Evolutionary conservation across 1,140 invertebrate species (phyloP).

Genomic region (Leptinotarsa undecemlineata): DNA sequence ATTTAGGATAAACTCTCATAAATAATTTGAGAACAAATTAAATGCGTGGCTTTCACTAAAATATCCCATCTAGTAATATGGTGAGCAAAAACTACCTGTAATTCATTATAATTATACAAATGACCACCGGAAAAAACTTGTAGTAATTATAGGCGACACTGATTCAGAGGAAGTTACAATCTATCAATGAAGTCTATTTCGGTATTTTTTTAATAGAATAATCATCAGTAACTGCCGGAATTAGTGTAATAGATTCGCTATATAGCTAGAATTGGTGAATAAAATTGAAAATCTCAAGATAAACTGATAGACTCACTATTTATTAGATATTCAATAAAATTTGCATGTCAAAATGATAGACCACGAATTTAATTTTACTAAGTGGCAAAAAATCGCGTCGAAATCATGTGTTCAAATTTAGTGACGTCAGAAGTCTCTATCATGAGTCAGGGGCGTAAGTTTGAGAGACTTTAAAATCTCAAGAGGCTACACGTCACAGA

Average conservation of each 20-base stretch:
- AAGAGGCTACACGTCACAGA: too few species aligned
- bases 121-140: slow-evolving; percentile 11
- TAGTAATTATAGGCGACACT: slow-evolving; percentile 16
- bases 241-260: neutral
- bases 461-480: too few species aligned
- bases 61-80: slow-evolving; percentile 15
- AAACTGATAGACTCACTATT: too few species aligned
- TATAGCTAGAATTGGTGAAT: too few species aligned
- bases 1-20: slow-evolving; percentile 29
- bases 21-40: slow-evolving; percentile 28
- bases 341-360: too few species aligned
- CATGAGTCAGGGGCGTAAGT: too few species aligned
- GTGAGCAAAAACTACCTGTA: slow-evolving; percentile 13
- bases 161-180: slow-evolving; percentile 16
- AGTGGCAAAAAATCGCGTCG: too few species aligned
- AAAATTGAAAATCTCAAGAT: too few species aligned
- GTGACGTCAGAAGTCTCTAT: too few species aligned
- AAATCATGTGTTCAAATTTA: too few species aligned
- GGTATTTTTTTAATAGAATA: slow-evolving; percentile 1
- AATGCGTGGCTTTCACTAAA: slow-evolving; percentile 18
- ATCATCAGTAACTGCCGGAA: neutral
- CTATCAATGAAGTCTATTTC: neutral
- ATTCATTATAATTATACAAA: slow-evolving; percentile 19
- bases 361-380: too few species aligned
- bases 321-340: too few species aligned